These are phyloP conservation scores for Toxostoma redivivum DNA, from an alignment of 2,113 vertebrate genomes.

Conservation along the genomic window DNA sequence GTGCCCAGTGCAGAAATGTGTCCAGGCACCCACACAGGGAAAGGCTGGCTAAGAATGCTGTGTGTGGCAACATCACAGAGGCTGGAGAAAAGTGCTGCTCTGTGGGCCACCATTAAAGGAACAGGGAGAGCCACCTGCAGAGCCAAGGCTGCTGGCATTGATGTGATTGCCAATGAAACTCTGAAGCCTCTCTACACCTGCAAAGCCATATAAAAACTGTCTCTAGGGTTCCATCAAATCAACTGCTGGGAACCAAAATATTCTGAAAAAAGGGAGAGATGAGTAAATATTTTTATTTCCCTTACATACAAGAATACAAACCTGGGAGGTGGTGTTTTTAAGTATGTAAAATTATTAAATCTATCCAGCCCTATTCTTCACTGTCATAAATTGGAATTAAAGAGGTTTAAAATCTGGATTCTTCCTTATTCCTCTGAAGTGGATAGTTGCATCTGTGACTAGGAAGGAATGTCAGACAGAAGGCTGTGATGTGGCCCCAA, in stretches of 20 bases:
- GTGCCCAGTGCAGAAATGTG: neutral
- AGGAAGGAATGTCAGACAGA: neutral
- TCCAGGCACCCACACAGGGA: neutral
- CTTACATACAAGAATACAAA: neutral
- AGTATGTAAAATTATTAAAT: neutral
- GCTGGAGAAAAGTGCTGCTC: neutral
- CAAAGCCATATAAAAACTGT: neutral
- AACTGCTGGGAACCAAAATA: neutral
- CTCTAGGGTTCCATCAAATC: neutral
- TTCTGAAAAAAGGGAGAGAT: neutral
- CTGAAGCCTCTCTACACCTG: neutral
- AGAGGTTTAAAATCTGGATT: neutral
- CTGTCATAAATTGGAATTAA: neutral
- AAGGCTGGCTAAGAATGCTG: neutral
- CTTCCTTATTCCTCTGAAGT: neutral
- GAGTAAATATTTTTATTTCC: neutral
- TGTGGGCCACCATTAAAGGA: neutral
- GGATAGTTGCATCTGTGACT: neutral
- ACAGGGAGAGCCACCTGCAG: neutral
- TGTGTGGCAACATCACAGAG: neutral
- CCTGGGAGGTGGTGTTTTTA: neutral
- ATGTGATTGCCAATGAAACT: neutral
- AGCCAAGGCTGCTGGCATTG: neutral
- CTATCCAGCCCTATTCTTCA: neutral
- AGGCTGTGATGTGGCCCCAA: neutral